phyloP scores from a whole-genome alignment of 2,888 invertebrate species.

The Drosophila putrida region DNA sequence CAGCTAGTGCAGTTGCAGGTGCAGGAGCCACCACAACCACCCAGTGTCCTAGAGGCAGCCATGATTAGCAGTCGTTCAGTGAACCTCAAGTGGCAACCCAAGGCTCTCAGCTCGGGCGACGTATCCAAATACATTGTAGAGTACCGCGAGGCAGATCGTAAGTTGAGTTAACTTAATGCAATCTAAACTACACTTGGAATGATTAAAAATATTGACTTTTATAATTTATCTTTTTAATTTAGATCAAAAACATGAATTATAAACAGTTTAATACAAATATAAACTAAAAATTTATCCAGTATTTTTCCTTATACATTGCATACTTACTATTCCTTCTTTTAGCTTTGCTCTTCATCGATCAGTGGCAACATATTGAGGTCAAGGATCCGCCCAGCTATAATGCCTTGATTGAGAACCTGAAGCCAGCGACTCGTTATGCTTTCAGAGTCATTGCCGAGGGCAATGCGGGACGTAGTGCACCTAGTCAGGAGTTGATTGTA shows the following conservation, averaged over 20 bases:
- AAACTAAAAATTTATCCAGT: too few species aligned
- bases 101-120: conserved; percentile 89
- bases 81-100: conserved; percentile 91
- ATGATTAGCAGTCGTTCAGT: conserved; percentile 90
- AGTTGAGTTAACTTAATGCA: conserved; percentile 62
- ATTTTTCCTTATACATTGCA: too few species aligned
- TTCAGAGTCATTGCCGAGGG: conserved; percentile 91
- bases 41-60: conserved; percentile 89
- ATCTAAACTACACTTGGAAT: not conserved
- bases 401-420: conserved; percentile 89
- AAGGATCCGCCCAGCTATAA: conserved; percentile 89
- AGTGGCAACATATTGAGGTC: conserved; percentile 89
- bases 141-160: conserved; percentile 88
- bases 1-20: conserved; percentile 90
- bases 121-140: conserved; percentile 90
- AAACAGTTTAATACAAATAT: too few species aligned
- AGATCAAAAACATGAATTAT: too few species aligned
- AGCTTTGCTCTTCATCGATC: conserved; percentile 83
- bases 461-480: conserved; percentile 89
- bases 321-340: not conserved
- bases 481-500: conserved; percentile 88
- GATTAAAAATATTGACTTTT: too few species aligned
- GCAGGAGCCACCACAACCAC: conserved; percentile 91
- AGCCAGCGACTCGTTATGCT: conserved; percentile 90
- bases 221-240: too few species aligned